phyloP scores from a whole-genome alignment of 2,888 invertebrate species.

The Cosmorhoe ocellata region DNA sequence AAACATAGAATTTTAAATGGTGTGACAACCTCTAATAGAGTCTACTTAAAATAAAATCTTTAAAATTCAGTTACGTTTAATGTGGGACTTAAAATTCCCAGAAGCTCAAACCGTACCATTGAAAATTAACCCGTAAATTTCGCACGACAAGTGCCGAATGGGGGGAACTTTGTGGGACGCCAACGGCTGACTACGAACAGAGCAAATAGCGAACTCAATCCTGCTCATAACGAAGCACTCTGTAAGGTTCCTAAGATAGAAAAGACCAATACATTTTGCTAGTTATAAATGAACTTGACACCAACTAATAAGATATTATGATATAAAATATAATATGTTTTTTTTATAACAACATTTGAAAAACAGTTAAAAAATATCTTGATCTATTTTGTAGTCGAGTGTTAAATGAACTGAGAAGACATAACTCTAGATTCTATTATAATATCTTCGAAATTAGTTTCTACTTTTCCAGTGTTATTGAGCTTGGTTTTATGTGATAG shows the following conservation, averaged over 20 bases:
- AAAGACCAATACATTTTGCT: too few species aligned
- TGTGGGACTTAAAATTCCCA: constrained; percentile 68
- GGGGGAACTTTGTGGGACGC: constrained; percentile 75
- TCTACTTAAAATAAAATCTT: constrained; percentile 22
- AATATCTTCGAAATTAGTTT: constrained; percentile 58
- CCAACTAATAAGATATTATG: too few species aligned
- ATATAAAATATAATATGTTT: too few species aligned
- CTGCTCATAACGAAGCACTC: constrained; percentile 61
- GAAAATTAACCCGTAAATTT: constrained; percentile 82
- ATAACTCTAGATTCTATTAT: constrained; percentile 58
- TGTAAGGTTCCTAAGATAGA: constrained; percentile 36
- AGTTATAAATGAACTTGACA: too few species aligned
- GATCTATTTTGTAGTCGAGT: too few species aligned
- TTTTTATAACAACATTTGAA: too few species aligned
- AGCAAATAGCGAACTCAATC: constrained; percentile 54
- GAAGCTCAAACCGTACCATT: constrained; percentile 70
- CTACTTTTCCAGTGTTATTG: constrained; percentile 65
- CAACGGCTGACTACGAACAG: constrained; percentile 61
- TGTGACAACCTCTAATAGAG: too few species aligned
- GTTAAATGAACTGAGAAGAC: constrained; percentile 11
- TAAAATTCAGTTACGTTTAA: constrained; percentile 47
- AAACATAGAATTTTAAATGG: too few species aligned
- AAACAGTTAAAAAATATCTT: too few species aligned
- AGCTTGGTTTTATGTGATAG: constrained; percentile 56
- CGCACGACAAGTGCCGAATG: constrained; percentile 76